A percentile compares a stretch with the other conserved stretches of the same genome.
Evolutionary conservation across 2,113 vertebrate genomes (phyloP).

Genomic region (Illadopsis cleaveri): DNA sequence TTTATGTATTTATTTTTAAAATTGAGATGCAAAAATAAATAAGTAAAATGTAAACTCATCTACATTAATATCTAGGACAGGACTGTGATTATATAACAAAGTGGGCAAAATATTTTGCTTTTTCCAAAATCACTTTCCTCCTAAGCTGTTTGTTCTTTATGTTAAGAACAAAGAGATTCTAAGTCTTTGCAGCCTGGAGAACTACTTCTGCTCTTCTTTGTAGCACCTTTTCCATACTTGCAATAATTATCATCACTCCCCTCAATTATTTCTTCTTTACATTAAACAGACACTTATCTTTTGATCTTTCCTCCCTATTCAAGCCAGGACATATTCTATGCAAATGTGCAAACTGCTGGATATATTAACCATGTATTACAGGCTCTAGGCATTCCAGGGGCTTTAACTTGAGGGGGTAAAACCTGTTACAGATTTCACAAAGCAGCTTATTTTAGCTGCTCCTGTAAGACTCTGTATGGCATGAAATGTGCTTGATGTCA

Average conservation of each 20-base stretch:
- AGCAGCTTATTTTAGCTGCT: neutral
- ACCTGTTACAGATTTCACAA: neutral
- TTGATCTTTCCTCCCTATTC: constrained; percentile 36
- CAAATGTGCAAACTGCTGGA: neutral
- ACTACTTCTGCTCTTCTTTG: neutral
- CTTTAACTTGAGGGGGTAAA: neutral
- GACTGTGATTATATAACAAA: neutral
- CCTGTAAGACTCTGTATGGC: neutral
- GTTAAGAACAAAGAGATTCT: neutral
- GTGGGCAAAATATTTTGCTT: neutral
- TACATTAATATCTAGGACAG: neutral
- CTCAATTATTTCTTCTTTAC: constrained; percentile 13
- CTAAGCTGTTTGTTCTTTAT: neutral
- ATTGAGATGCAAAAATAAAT: neutral
- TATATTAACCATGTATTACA: neutral
- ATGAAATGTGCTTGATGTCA: neutral
- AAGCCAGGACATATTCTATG: neutral
- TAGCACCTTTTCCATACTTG: neutral
- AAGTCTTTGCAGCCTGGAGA: neutral
- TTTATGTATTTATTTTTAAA: neutral
- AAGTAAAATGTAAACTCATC: neutral
- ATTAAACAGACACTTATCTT: neutral
- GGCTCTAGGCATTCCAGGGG: neutral
- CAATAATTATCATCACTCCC: neutral
- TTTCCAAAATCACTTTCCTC: neutral